Percentiles rank a stretch among this genome's conserved stretches.
Conservation (phyloP, 1,140 invertebrate genomes). For the Apocrypta bakeri region DNA sequence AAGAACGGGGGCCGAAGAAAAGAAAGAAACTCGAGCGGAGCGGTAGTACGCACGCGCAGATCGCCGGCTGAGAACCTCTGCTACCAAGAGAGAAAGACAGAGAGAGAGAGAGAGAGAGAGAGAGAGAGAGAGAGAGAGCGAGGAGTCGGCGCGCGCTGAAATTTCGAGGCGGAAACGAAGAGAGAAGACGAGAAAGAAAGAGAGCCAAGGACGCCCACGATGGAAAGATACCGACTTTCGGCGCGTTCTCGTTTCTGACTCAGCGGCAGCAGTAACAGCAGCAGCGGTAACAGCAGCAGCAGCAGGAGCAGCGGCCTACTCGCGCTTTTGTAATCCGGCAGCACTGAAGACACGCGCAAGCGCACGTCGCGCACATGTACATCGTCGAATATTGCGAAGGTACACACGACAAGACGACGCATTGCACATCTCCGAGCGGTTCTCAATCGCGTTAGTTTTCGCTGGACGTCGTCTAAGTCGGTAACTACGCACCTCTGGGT, state of each 20-base stretch:
- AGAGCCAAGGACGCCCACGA: not conserved
- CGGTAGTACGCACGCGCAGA: not conserved
- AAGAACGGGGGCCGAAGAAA: not conserved
- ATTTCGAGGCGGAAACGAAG: slow-evolving; percentile 36
- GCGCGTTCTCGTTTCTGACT: not conserved
- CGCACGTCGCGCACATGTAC: not conserved
- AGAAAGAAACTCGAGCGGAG: not conserved
- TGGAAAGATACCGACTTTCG: slow-evolving; percentile 38
- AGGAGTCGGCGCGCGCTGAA: slow-evolving; percentile 33
- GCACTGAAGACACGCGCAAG: not conserved
- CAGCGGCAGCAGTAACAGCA: too few relatives aligned
- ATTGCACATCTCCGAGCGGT: not conserved
- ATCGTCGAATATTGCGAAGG: too few relatives aligned
- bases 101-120: not conserved
- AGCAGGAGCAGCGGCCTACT: not conserved
- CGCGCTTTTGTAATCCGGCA: not conserved
- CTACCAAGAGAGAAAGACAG: not conserved
- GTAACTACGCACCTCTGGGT: not conserved
- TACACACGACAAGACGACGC: not conserved
- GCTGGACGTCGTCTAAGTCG: not conserved
- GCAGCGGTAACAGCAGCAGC: too few relatives aligned
- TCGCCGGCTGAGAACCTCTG: not conserved
- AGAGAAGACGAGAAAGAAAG: slow-evolving; percentile 31
- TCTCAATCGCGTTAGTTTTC: slow-evolving; percentile 13
- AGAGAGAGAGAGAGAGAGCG: not conserved